Conservation (phyloP, 2,797 vertebrate genomes). For the Octomys mimax region DNA sequence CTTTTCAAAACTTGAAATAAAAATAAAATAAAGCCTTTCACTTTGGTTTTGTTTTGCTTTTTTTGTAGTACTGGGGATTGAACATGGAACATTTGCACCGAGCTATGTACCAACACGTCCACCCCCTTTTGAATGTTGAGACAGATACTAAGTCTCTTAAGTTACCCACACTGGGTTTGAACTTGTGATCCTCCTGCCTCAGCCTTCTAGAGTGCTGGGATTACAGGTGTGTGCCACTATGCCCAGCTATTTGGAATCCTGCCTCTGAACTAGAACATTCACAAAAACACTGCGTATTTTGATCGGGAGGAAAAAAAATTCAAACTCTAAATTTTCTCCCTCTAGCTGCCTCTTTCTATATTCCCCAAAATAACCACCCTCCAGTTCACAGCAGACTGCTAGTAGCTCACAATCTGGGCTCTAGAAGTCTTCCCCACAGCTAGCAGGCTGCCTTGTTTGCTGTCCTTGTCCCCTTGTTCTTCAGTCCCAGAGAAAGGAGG, state of each 20-base stretch:
- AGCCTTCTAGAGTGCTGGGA: not conserved
- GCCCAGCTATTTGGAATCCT: not conserved
- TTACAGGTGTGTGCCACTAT: not conserved
- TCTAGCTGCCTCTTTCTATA: not conserved
- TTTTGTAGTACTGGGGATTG: not conserved
- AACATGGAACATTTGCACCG: not conserved
- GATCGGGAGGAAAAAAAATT: not conserved
- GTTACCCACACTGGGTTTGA: not conserved
- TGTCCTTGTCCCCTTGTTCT: not conserved
- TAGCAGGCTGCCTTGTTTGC: not conserved
- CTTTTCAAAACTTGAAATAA: not conserved
- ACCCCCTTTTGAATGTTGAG: not conserved
- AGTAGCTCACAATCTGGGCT: accelerated
- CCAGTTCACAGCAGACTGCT: not conserved
- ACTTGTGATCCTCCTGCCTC: not conserved
- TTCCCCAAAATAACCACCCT: not conserved
- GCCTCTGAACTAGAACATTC: not conserved
- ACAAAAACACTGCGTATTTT: not conserved
- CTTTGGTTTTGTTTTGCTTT: not conserved
- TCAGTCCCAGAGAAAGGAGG: not conserved
- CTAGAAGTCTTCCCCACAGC: not conserved
- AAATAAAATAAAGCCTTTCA: slow-evolving; percentile 26
- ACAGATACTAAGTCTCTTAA: not conserved
- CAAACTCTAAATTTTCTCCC: not conserved
- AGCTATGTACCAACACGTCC: not conserved